Conservation (phyloP, 2,797 vertebrate species). For the Phoebastria nigripes region DNA sequence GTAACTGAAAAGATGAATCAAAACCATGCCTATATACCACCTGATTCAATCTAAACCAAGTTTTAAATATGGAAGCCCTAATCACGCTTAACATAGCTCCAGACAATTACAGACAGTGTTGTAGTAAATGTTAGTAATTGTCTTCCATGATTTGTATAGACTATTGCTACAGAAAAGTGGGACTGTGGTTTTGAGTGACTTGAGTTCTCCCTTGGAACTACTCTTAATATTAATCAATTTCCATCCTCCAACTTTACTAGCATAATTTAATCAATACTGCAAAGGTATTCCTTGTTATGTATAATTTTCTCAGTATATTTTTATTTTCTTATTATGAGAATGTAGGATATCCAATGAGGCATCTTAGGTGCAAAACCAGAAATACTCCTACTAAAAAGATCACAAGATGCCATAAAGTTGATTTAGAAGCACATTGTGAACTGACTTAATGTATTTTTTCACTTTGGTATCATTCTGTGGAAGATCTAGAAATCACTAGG, state of each 20-base stretch:
- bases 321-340: not conserved
- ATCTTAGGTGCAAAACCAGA: not conserved
- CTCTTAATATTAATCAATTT: not conserved
- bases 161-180: not conserved
- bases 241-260: not conserved
- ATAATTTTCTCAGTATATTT: not conserved
- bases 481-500: not conserved
- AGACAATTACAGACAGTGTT: not conserved
- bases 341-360: not conserved
- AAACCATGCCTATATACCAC: not conserved
- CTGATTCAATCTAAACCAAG: not conserved
- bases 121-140: not conserved
- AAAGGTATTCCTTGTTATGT: not conserved
- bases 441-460: not conserved
- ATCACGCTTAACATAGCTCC: not conserved
- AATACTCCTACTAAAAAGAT: not conserved
- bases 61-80: not conserved
- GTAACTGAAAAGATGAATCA: not conserved
- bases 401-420: not conserved
- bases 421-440: not conserved
- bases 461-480: not conserved
- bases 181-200: not conserved
- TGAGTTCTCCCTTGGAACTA: not conserved
- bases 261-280: not conserved
- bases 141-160: not conserved